These are phyloP conservation scores for Callorhinus ursinus DNA, from an alignment of 2,113 vertebrate genomes.

Conservation along the genomic window DNA sequence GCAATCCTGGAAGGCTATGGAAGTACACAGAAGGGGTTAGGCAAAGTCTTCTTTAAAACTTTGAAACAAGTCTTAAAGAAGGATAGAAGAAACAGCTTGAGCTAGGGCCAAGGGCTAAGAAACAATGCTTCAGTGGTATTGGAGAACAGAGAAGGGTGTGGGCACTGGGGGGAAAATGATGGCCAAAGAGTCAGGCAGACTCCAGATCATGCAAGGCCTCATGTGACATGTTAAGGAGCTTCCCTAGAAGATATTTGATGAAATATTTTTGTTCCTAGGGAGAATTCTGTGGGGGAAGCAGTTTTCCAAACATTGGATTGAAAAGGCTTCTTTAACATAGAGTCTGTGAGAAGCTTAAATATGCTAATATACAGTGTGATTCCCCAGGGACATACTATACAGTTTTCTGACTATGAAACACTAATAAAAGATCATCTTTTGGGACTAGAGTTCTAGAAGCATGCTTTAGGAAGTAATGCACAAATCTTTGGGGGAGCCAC, in stretches of 20 bases:
- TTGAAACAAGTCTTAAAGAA: background rate
- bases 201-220: background rate
- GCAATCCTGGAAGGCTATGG: background rate
- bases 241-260: background rate
- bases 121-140: background rate
- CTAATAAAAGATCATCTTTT: background rate
- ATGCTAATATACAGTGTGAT: background rate
- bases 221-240: background rate
- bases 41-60: conserved; percentile 4
- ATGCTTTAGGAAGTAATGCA: background rate
- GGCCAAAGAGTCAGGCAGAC: background rate
- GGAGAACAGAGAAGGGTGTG: background rate
- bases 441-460: background rate
- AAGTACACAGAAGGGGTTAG: background rate
- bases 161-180: background rate
- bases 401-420: background rate
- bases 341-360: conserved; percentile 1
- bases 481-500: background rate
- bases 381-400: background rate
- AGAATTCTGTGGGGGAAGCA: background rate
- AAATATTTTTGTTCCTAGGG: background rate
- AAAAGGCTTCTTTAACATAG: background rate
- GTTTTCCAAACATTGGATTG: background rate
- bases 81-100: background rate
- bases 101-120: background rate